Base-by-base conservation (phyloP, 2,888 invertebrate species). In the Orthonevra nobilis region DNA sequence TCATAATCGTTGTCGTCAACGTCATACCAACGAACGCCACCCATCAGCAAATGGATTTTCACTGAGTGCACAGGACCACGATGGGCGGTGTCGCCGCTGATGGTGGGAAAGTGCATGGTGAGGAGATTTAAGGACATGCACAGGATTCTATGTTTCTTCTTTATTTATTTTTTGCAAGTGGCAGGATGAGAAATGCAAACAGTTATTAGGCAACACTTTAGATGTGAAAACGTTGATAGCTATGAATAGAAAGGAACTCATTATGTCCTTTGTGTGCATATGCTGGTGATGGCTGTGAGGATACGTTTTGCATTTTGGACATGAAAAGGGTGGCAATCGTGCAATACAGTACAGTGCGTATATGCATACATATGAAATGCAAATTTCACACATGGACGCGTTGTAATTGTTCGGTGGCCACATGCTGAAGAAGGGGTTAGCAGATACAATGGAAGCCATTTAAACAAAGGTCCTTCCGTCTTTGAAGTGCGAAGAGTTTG, bases 121-220 rank as follows among this genome's bases (percentile, higher is more conserved):
- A 73, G 63, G 40, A 48, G 48, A 70, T 63, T 54, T 64, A 28
- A 73, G 50, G 50, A 50, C 56, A 42, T 30, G 23, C 34, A n/a
- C 10, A 23, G 9, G 38, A 26, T 4, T 42, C 4, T 20, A 14
- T 30, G 9, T 34, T 23, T 9, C 23, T 42, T 17, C 30, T 42
- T 74, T 46, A 40, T 36, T 44, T 14, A 30, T 32, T 20, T n/a
- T 23, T 30, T 34, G 23, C 32, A 14, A 28, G 20, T 30, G 12
- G 36, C 30, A 64, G 77, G 44, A 63, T 70, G 64, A 70, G 58
- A 70, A 66, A 73, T 61, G 66, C 79, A 79, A 79, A 79, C 79
- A 79, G 79, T 79, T 79, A 79, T 79, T 79, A 79, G 79, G 66
- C 64, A 72, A 73, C 79, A 72, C 79, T 79, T 79, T 48, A 66